These are phyloP conservation scores for Synanthedon vespiformis DNA, from an alignment of 2,888 invertebrate genomes.

Conservation along the genomic window DNA sequence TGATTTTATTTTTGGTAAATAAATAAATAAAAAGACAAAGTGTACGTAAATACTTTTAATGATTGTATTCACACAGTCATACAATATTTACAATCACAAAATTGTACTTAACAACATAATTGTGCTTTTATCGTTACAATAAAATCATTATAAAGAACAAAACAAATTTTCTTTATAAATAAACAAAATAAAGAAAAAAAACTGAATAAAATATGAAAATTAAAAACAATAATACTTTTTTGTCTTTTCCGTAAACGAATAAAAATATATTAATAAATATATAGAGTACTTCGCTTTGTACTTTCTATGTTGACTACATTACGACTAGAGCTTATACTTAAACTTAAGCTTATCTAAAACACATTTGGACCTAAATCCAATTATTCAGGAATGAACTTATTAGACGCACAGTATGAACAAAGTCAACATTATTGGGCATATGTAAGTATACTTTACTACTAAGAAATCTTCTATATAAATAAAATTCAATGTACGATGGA, in stretches of 20 bases:
- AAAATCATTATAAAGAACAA: slow-evolving; percentile 12
- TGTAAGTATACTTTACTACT: no score
- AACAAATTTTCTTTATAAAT: slow-evolving; percentile 19
- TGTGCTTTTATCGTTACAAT: slow-evolving; percentile 49
- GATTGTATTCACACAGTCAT: slow-evolving; percentile 64
- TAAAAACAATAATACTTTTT: neutral
- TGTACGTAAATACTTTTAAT: slow-evolving; percentile 56
- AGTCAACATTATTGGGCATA: no score
- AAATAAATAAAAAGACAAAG: neutral
- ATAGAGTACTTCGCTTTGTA: slow-evolving; percentile 6
- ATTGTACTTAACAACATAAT: slow-evolving; percentile 60
- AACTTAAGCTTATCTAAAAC: neutral
- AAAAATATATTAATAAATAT: slow-evolving; percentile 1
- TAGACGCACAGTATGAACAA: no score
- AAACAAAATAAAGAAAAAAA: slow-evolving; percentile 14
- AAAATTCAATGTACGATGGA: no score
- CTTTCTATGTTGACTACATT: slow-evolving; percentile 8
- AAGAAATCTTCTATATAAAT: no score
- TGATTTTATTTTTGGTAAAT: no score
- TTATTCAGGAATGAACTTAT: no score
- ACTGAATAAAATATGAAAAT: slow-evolving; percentile 30
- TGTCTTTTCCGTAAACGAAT: slow-evolving; percentile 1
- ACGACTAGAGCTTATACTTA: slow-evolving; percentile 5
- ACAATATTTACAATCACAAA: slow-evolving; percentile 62
- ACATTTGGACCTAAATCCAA: neutral